A percentile compares a stretch with the other conserved stretches of the same genome.
These are phyloP conservation scores for Epinotia demarniana DNA, from an alignment of 2,888 invertebrate genomes.

Conservation along the genomic window DNA sequence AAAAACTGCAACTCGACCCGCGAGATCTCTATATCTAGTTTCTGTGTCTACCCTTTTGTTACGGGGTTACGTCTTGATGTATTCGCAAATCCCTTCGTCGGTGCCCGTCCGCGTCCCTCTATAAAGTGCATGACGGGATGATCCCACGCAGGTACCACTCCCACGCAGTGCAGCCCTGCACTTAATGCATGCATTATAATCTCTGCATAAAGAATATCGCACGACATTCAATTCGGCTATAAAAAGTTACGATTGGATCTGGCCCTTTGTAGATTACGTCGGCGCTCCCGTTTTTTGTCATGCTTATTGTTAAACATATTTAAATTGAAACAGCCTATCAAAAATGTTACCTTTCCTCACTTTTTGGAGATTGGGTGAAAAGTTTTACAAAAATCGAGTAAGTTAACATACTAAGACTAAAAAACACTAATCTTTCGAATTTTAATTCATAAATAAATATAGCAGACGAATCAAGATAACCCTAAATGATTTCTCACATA, in stretches of 20 bases:
- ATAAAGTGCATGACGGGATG: slow-evolving; percentile 22
- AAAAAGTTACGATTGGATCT: slow-evolving; percentile 27
- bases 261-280: slow-evolving; percentile 3
- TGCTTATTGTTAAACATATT: background rate
- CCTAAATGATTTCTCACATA: background rate
- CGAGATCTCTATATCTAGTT: slow-evolving; percentile 47
- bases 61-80: slow-evolving; percentile 23
- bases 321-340: background rate
- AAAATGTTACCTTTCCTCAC: background rate
- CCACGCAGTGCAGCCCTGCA: slow-evolving; percentile 29
- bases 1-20: slow-evolving; percentile 53
- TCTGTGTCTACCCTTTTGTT: slow-evolving; percentile 64
- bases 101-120: background rate
- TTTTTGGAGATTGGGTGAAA: background rate
- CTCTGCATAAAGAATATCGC: slow-evolving; percentile 11
- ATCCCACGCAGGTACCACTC: slow-evolving; percentile 38
- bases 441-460: background rate
- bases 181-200: slow-evolving; percentile 29
- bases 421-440: background rate
- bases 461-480: background rate
- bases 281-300: background rate
- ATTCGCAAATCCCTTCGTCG: slow-evolving; percentile 27
- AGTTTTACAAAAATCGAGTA: background rate
- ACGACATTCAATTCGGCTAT: slow-evolving; percentile 28
- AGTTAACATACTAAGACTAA: background rate